phyloP scores from a whole-genome alignment of 2,113 vertebrate genomes.

The Cacatua alba region DNA sequence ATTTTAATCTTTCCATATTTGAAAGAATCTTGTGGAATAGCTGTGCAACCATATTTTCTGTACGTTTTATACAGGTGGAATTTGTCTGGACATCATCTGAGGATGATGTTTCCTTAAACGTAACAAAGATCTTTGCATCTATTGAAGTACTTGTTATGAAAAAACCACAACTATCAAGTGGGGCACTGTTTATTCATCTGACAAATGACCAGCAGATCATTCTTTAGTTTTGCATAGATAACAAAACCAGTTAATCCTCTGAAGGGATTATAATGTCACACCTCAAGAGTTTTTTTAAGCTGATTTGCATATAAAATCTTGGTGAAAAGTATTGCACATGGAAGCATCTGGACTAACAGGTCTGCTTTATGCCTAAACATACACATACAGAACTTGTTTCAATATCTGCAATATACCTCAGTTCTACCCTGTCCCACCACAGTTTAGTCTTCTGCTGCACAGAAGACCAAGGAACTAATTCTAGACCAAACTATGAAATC shows the following conservation, averaged over 20 bases:
- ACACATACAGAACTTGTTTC: background rate
- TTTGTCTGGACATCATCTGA: background rate
- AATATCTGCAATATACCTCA: background rate
- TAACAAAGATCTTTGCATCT: background rate
- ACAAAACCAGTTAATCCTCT: background rate
- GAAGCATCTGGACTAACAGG: background rate
- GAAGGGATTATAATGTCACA: background rate
- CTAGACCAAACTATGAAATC: background rate
- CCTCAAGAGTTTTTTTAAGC: background rate
- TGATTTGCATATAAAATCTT: background rate
- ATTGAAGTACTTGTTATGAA: background rate
- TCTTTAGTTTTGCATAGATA: background rate
- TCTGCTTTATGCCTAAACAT: background rate
- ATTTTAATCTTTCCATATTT: background rate
- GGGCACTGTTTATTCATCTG: background rate
- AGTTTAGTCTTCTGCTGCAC: background rate
- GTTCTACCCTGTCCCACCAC: background rate
- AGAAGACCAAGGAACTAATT: background rate
- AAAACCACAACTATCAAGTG: accelerated
- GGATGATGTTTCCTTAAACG: background rate
- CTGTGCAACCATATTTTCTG: background rate
- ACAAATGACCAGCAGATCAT: background rate
- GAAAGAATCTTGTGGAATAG: background rate
- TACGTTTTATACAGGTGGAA: background rate
- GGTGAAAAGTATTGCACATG: background rate